A percentile compares a stretch with the other conserved stretches of the same genome.
Evolutionary conservation across 1,140 invertebrate genomes (phyloP).

Genomic region (Bradynema listronoti): DNA sequence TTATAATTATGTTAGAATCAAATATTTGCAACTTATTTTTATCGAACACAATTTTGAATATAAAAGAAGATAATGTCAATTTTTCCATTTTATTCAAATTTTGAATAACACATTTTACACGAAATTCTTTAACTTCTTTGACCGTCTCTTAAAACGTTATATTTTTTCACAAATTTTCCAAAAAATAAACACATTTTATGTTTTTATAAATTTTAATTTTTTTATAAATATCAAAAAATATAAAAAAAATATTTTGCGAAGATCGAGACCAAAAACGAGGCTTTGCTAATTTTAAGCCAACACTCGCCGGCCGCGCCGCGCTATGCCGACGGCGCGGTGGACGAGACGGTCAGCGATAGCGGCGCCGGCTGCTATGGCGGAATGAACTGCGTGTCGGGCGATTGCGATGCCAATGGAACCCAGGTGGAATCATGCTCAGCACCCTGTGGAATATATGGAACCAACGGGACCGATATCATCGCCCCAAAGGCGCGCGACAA

Average conservation of each 20-base stretch:
- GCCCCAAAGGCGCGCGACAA: no score
- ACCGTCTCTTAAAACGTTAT: no score
- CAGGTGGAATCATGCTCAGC: no score
- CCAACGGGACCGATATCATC: no score
- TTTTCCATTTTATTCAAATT: no score
- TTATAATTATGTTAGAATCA: no score
- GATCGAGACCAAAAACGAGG: not conserved
- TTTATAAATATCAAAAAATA: slow-evolving; percentile 1
- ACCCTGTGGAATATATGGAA: no score
- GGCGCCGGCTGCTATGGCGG: no score
- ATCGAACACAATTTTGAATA: not conserved
- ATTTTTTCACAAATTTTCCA: no score
- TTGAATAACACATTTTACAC: not conserved
- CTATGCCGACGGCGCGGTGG: not conserved
- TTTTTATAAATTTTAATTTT: not conserved
- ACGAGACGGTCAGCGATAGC: no score
- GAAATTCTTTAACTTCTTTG: not conserved
- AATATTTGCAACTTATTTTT: not conserved
- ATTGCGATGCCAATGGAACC: no score
- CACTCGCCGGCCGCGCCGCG: not conserved
- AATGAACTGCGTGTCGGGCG: no score
- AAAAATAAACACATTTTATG: not conserved
- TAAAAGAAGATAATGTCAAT: not conserved
- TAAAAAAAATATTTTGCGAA: not conserved
- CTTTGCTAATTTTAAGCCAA: slow-evolving; percentile 7